Evolutionary conservation across 2,888 invertebrate species (phyloP), one percentile per base, ranked within the genome.

Genomic region (Epinotia demarniana): DNA sequence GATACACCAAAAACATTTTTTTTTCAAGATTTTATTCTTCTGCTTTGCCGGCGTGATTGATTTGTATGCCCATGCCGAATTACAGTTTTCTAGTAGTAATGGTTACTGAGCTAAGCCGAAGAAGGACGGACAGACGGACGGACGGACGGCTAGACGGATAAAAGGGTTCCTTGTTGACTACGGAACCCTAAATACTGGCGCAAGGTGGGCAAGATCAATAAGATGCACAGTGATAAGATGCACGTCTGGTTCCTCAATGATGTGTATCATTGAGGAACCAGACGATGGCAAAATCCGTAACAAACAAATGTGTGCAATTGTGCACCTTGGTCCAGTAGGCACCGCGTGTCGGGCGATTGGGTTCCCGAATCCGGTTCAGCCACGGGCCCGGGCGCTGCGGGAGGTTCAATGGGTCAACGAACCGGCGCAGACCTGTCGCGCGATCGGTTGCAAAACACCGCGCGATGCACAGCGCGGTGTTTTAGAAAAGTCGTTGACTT

Each of bases 391-490:
- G 81, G 79, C 81, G 83, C 83, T 83, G 81, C 81, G 82, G 81
- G 83, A 87, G 88, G 91, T 92, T 92, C 92, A 93, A 86, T 93
- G 81, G 92, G 93, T 92, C 92, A 91, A 89, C 88, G 93, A 92
- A 91, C 92, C 89, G 81, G 81, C 79, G 81, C 85, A 81, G 87
- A 91, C 89, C 87, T 87, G 89, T 89, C 89, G 87, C 80, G 81
- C 89, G 88, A 86, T 86, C 84, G 80, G 88, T 89, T 89, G 89
- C 90, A 85, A 90, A 90, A 91, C 88, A 86, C 43, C 27, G 58
- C 69, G 46, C 69, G n/a, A 27, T 18, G 46, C 69, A 46, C 69
- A 60, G 58, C 11, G 43, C 39, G 46, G 4, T 23, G 27, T 64
- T 64, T 64, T 11, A n/a, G 23, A 49, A 64, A 64, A 16, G 27